Evolutionary conservation across 2,797 vertebrate species (phyloP), one percentile per base, ranked within the genome.

Genomic region (Danio kyathit): DNA sequence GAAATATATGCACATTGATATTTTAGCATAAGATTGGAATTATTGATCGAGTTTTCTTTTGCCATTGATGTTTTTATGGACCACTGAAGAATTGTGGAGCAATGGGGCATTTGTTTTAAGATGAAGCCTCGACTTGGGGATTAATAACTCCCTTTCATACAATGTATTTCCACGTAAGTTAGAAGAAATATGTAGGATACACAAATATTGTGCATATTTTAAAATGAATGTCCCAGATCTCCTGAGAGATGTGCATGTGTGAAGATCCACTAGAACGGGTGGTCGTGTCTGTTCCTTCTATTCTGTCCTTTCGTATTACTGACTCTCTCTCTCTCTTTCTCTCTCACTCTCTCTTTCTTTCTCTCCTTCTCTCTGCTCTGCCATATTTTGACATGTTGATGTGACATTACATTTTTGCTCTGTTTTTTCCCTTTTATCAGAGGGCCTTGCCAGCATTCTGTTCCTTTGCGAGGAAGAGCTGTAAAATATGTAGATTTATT

Each of bases 401-500:
- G 3, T 29, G 13, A 49, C 5, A 51, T 84, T 82, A 86, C 78
- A 59, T 78, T 6, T 49, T 63, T 70, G 41, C 51, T 52, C 3
- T 8, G 12, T 0, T n/a, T 5, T 38, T 59, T 5, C 1, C 11
- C 40, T 82, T 38, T 54, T 66, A 64, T 78, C 75, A 67, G 49
- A 85, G 74, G 73, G 85, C 74, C 52, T 76, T 84, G 56, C 74
- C 65, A 75, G 84, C 66, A 64, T 84, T 88, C 81, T 65, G 77
- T 87, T 89, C 84, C 84, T 86, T 52, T 79, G 81, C 86, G 82
- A 88, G 88, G 82, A 89, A 88, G 85, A 82, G 61, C 38, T 92
- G 88, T 91, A 90, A 86, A 77, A 90, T 91, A 89, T 86, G 89
- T 91, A 87, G 89, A 87, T 86, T 90, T 89, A 86, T 87, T 85